Percentiles rank a stretch among this genome's conserved stretches.
These are phyloP conservation scores for Corydoras maculifer DNA, from an alignment of 2,113 vertebrate genomes.

Conservation along the genomic window DNA sequence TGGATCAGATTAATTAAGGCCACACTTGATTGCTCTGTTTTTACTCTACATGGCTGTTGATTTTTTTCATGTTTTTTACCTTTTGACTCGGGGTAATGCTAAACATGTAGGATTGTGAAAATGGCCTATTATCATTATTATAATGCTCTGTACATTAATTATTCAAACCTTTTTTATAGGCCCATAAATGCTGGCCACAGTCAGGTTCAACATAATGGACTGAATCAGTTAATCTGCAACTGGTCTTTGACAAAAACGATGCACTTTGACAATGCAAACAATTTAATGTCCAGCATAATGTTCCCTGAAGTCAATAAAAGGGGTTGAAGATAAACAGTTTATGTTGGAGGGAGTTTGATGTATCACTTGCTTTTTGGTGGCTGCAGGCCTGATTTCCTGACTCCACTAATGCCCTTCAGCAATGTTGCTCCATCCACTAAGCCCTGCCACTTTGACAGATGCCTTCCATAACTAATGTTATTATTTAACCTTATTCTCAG, in stretches of 20 bases:
- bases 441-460: conserved; percentile 21
- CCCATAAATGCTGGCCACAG: conserved; percentile 22
- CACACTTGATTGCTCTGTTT: conserved; percentile 12
- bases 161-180: conserved; percentile 33
- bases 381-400: conserved; percentile 1
- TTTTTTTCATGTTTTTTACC: conserved; percentile 7
- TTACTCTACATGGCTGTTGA: conserved; percentile 30
- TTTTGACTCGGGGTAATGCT: conserved; percentile 30
- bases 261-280: conserved; percentile 2
- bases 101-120: conserved; percentile 36
- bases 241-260: neutral
- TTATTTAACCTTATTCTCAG: conserved; percentile 35
- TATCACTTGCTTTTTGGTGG: neutral
- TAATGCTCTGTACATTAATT: conserved; percentile 22
- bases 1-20: conserved; percentile 26
- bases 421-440: conserved; percentile 16
- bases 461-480: conserved; percentile 39
- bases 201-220: conserved; percentile 9
- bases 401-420: conserved; percentile 14
- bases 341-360: neutral
- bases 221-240: conserved; percentile 15
- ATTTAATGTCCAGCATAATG: neutral
- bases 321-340: neutral
- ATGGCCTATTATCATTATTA: conserved; percentile 18
- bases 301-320: neutral